Evolutionary conservation across 1,140 invertebrate species (phyloP), one percentile per base, ranked within the genome.

Genomic region (Drosophila azteca): DNA sequence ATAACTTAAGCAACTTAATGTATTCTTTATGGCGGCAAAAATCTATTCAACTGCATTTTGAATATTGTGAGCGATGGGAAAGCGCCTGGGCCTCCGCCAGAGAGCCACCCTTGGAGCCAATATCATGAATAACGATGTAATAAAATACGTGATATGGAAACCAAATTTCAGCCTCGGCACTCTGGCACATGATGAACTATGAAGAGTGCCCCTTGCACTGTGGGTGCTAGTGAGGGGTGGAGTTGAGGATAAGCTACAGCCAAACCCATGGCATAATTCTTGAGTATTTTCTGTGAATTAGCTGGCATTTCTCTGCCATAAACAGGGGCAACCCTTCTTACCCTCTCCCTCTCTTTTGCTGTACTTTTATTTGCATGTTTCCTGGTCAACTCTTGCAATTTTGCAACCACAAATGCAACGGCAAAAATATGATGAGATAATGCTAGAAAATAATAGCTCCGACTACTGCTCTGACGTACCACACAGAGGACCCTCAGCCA

Each of bases 71-170:
- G 57, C 31, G 57, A n/a, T 15, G 58, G 17, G 3, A 13, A n/a
- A 29, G 48, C 39, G 52, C 35, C 48, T 57, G 49, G 52, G 60
- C 22, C 44, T 64, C 48, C 43, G 35, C 29, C 45, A 39, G 55
- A 50, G 44, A n/a, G n/a, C n/a, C 67, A 51, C 50, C 22, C 39
- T 49, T 20, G 17, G 65, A 69, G 67, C 71, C 68, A 76, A 84
- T 89, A 82, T 77, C 84, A 89, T 89, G 83, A 88, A 88, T 88
- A 84, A 89, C 79, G 83, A 88, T 89, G 83, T 88, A 88, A 88
- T 88, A 88, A 88, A 88, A 88, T 88, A 88, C 83, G 83, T 88
- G 83, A 89, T 83, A 79, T 80, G 83, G 83, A 88, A 88, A 6
- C 73, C 51, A 79, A 88, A 64, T 39, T 48, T 48, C 43, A 35